Conservation (phyloP, 1,140 invertebrate genomes). For the Lethocerus indicus region DNA sequence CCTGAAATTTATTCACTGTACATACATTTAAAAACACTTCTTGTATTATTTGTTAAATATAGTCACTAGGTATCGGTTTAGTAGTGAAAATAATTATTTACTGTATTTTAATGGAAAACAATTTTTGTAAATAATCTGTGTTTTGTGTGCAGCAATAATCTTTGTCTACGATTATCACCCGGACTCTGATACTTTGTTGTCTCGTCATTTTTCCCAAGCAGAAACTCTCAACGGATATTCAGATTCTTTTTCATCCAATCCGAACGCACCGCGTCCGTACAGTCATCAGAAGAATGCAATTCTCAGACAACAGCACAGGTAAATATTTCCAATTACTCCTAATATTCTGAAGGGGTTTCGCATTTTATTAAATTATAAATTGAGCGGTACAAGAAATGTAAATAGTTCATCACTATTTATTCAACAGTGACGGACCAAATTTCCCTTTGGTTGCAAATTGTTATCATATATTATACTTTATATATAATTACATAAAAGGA, state of each 20-base stretch:
- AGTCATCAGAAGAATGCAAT: slow-evolving; percentile 70
- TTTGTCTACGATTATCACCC: slow-evolving; percentile 95
- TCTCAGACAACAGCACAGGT: slow-evolving; percentile 40
- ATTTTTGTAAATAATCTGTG: neutral
- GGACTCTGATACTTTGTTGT: slow-evolving; percentile 69
- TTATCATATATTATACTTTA: too few relatives aligned
- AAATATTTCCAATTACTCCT: slow-evolving; percentile 2
- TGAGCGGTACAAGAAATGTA: too few relatives aligned
- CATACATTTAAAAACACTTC: neutral
- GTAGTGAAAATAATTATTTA: neutral
- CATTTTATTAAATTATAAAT: too few relatives aligned
- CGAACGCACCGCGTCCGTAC: slow-evolving; percentile 60
- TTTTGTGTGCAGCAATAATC: slow-evolving; percentile 56
- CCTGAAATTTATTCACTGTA: neutral
- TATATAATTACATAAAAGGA: too few relatives aligned
- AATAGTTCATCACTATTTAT: too few relatives aligned
- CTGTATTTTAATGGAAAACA: neutral
- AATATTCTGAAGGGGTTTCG: too few relatives aligned
- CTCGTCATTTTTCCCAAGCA: slow-evolving; percentile 59
- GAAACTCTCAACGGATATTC: slow-evolving; percentile 50
- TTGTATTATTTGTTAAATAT: neutral
- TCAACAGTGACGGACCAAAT: too few relatives aligned
- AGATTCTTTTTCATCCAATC: slow-evolving; percentile 69
- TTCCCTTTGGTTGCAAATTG: too few relatives aligned
- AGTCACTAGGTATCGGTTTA: neutral